These are phyloP conservation scores for Drosophila formosana DNA, from an alignment of 2,888 invertebrate species.

Conservation along the genomic window DNA sequence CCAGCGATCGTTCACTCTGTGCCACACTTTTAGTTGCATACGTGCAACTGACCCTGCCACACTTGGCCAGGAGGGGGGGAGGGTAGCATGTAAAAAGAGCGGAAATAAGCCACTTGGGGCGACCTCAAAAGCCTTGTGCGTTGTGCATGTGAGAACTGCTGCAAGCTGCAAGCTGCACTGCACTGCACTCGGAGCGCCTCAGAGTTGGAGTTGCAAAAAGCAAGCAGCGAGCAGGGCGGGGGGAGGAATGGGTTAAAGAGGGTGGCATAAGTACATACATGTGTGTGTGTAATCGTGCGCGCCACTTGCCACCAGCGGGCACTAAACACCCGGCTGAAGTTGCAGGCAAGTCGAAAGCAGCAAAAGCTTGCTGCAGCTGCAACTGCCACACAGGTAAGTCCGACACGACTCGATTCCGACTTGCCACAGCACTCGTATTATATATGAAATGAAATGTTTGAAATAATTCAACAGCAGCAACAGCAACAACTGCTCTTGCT, in stretches of 20 bases:
- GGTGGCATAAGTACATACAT: constrained; percentile 24
- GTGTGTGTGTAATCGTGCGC: constrained; percentile 72
- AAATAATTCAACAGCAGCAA: constrained; percentile 63
- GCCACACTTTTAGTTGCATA: constrained; percentile 52
- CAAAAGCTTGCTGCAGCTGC: constrained; percentile 30
- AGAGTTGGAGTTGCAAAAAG: background rate
- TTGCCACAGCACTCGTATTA: constrained; percentile 41
- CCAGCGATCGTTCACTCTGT: constrained; percentile 56
- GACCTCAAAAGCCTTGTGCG: constrained; percentile 61
- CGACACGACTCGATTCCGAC: background rate
- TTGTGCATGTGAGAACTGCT: constrained; percentile 7
- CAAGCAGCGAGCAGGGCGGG: background rate
- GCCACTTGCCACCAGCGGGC: constrained; percentile 51
- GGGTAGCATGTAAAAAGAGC: constrained; percentile 62
- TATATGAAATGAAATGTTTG: constrained; percentile 68
- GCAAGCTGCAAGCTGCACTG: no score
- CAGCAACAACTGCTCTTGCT: background rate
- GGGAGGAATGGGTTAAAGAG: background rate
- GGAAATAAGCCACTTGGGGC: constrained; percentile 77
- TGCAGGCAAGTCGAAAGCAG: constrained; percentile 27
- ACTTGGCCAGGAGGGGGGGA: background rate
- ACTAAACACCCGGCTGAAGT: constrained; percentile 29
- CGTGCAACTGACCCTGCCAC: constrained; percentile 24
- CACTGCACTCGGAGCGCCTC: background rate
- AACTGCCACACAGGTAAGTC: constrained; percentile 16